Conservation (phyloP, 2,797 vertebrate species). For the Miopithecus talapoin region DNA sequence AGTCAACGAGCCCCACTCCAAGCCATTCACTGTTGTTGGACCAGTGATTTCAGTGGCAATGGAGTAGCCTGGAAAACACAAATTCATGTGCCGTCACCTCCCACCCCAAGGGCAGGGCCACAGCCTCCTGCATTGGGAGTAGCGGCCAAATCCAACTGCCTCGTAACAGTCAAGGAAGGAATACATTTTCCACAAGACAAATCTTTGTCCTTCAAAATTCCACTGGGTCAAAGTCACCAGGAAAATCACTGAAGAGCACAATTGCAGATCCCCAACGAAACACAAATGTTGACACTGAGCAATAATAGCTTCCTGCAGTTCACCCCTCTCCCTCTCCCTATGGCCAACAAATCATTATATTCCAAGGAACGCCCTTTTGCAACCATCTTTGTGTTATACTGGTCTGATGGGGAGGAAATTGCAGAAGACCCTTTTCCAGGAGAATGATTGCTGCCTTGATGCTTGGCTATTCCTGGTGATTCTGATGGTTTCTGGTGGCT, state of each 20-base stretch:
- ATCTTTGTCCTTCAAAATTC: not conserved
- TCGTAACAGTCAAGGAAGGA: not conserved
- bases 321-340: not conserved
- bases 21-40: fast-evolving
- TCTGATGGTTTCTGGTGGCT: not conserved
- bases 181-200: not conserved
- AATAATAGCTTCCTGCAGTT: not conserved
- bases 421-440: not conserved
- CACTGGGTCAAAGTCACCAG: not conserved
- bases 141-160: not conserved
- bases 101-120: not conserved
- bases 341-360: not conserved
- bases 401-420: not conserved
- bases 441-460: not conserved
- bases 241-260: not conserved
- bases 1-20: fast-evolving
- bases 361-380: not conserved
- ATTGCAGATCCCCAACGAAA: not conserved
- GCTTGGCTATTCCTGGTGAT: not conserved
- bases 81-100: not conserved
- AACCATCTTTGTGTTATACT: not conserved
- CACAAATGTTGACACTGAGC: not conserved
- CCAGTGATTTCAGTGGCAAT: not conserved
- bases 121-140: not conserved
- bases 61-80: slow-evolving; percentile 60